phyloP scores from a whole-genome alignment of 30 jellyfish, hydroid and myxozoan species.

The Euphysa ruthae region DNA sequence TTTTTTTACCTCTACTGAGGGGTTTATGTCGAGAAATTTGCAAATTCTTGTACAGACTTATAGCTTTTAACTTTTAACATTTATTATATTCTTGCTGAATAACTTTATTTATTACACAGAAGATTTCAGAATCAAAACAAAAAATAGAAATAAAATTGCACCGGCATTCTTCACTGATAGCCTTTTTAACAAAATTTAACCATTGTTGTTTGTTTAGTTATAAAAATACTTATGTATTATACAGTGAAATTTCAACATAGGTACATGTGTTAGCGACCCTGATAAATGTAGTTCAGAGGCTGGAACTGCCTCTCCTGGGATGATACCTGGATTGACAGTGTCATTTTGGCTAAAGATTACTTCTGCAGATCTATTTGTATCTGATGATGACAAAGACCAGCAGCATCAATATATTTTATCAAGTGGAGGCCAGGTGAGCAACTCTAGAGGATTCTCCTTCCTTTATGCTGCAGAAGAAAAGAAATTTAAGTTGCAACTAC shows the following conservation, averaged over 20 bases:
- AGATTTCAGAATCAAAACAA: no score
- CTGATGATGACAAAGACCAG: constrained; percentile 13
- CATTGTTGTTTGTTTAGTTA: no score
- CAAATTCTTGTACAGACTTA: no score
- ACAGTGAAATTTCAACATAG: no score
- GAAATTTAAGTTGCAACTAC: constrained; percentile 76
- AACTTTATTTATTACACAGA: no score
- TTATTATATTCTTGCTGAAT: no score
- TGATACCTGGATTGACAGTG: constrained; percentile 57
- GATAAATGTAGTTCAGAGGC: constrained; percentile 13
- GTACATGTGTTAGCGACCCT: constrained; percentile 78
- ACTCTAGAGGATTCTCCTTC: constrained; percentile 82
- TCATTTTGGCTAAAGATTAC: constrained; percentile 70
- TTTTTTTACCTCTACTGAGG: no score
- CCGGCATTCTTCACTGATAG: neutral
- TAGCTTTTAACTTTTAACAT: no score
- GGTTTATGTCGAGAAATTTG: no score
- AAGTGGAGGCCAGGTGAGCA: constrained; percentile 93
- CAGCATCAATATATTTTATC: constrained; percentile 82
- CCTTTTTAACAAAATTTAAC: no score
- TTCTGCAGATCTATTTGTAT: constrained; percentile 19
- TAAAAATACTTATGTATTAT: no score
- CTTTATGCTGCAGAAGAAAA: constrained; percentile 73
- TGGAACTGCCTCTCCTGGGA: constrained; percentile 11
- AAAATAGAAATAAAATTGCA: no score